phyloP scores from a whole-genome alignment of 2,888 invertebrate species.

The Coremacera marginata region DNA sequence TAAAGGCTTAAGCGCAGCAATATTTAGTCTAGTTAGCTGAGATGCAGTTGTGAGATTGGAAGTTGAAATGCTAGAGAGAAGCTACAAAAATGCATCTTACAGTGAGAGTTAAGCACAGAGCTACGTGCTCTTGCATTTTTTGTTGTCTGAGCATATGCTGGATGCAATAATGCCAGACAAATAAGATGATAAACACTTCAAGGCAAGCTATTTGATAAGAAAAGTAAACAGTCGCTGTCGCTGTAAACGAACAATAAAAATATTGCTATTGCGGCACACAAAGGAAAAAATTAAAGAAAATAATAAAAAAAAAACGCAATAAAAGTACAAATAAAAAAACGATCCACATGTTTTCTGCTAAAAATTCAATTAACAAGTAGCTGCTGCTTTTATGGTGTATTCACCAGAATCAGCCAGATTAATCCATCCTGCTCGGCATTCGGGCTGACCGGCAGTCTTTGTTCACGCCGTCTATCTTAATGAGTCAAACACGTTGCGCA shows the following conservation, averaged over 20 bases:
- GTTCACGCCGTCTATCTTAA: not conserved
- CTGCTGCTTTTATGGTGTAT: not conserved
- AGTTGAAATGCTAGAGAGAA: not conserved
- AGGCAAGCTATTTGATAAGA: constrained; percentile 11
- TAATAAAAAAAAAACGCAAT: not conserved
- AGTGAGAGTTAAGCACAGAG: not conserved
- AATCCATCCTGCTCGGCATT: not conserved
- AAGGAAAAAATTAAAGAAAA: not conserved
- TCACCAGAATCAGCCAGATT: not conserved
- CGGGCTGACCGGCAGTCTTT: not conserved
- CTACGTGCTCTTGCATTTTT: not conserved
- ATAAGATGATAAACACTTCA: not conserved
- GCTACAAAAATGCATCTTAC: not conserved
- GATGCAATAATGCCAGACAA: constrained; percentile 5
- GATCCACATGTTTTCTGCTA: not conserved
- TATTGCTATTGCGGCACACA: not conserved
- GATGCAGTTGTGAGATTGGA: not conserved
- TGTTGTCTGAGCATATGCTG: not conserved
- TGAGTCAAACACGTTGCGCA: not conserved
- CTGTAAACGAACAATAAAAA: not conserved
- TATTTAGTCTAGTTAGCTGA: no score
- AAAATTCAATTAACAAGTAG: not conserved
- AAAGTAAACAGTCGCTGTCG: constrained; percentile 3
- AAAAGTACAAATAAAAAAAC: not conserved
- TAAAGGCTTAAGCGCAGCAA: no score